phyloP scores from a whole-genome alignment of 2,113 vertebrate genomes.

The Porphyrio hochstetteri region DNA sequence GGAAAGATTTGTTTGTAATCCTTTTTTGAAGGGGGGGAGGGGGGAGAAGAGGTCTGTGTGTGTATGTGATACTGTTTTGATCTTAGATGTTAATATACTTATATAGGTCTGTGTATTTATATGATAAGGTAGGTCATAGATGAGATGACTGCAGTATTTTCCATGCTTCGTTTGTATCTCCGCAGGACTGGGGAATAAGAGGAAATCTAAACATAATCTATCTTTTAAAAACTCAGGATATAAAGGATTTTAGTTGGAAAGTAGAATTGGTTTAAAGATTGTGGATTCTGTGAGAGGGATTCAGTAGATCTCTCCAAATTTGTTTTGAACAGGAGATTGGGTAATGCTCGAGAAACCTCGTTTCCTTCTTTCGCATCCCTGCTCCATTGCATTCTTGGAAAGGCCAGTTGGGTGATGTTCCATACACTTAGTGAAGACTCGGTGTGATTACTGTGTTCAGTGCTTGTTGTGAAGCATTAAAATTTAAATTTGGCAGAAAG shows the following conservation, averaged over 20 bases:
- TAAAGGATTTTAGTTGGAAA: not conserved
- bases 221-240: not conserved
- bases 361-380: not conserved
- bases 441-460: not conserved
- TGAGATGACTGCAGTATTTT: not conserved
- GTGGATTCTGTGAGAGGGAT: not conserved
- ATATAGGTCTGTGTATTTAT: not conserved
- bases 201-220: not conserved
- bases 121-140: not conserved
- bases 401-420: not conserved
- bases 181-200: not conserved
- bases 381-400: not conserved
- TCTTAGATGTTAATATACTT: not conserved
- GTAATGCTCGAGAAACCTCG: not conserved
- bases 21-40: not conserved
- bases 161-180: not conserved
- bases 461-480: not conserved
- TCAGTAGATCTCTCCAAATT: not conserved
- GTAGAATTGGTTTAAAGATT: not conserved
- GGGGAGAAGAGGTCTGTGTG: not conserved
- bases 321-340: not conserved
- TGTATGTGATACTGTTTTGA: not conserved
- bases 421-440: not conserved
- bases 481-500: not conserved
- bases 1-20: not conserved